These are phyloP conservation scores for Phoenicopterus ruber DNA, from an alignment of 2,113 vertebrate genomes.

Conservation along the genomic window DNA sequence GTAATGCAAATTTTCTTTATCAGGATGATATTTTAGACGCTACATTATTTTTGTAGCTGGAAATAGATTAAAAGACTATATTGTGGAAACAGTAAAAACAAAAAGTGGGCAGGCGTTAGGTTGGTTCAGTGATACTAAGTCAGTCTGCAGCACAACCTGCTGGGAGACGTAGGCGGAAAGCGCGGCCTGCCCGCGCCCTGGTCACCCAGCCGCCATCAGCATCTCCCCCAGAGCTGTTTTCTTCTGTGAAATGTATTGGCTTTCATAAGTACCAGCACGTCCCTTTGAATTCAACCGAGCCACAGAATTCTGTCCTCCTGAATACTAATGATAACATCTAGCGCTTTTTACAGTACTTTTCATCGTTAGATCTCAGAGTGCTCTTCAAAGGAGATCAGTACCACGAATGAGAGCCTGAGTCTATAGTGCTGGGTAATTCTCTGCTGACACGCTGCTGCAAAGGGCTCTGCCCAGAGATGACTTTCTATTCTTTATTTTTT, in stretches of 20 bases:
- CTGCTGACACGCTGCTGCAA: background rate
- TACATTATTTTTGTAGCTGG: background rate
- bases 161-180: background rate
- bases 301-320: background rate
- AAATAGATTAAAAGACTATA: background rate
- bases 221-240: background rate
- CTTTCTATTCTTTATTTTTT: background rate
- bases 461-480: background rate
- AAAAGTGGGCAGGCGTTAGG: background rate
- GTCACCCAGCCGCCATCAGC: background rate
- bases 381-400: conserved; percentile 8
- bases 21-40: background rate
- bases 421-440: background rate
- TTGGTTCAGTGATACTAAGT: background rate
- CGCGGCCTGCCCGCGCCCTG: background rate
- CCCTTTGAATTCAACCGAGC: conserved; percentile 6
- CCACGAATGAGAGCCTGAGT: background rate
- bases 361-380: background rate
- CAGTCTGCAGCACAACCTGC: background rate
- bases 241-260: background rate
- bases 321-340: conserved; percentile 7
- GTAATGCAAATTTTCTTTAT: background rate
- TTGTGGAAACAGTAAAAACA: background rate
- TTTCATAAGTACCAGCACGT: background rate
- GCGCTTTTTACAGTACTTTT: background rate